Evolutionary conservation across 2,888 invertebrate genomes (phyloP), one percentile per base, ranked within the genome.

Genomic region (Dynastes maya): DNA sequence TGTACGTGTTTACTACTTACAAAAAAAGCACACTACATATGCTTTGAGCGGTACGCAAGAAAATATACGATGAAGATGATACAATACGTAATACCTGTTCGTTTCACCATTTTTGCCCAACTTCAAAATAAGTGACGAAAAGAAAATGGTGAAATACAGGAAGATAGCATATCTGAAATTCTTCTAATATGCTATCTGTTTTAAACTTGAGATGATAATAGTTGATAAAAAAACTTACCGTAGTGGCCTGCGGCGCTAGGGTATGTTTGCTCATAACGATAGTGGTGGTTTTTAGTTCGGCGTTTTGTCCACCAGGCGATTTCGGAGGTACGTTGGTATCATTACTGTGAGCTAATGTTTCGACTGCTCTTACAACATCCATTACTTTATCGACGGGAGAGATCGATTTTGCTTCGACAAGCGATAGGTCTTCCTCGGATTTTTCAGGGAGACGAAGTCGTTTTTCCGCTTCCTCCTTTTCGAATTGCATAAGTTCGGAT

Each of bases 221-320:
- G 22, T 8, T 22, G 22, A 22, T 22, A 68, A 0, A 58, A 32
- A 51, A 37, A 91, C 92, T 91, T 88, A 92, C 92, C 88, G 91
- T 90, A 80, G 89, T 88, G 83, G 89, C 91, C 89, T 94, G 94
- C 86, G 94, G 92, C 85, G 95, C 96, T 84, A 96, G 90, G 78
- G 96, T 96, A 89, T 97, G 97, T 88, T 97, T 97, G 88, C 96
- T 96, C 96, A 97, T 97, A 78, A 97, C 96, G 84, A 97, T 95
- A 11, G 97, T 97, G 82, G 97, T 97, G 78, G 96, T 97, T 91
- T 97, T 97, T 83, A 89, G 83, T 83, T 89, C 90, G 55, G 89
- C 88, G 83, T 89, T 90, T 32, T 91, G 90, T 79, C 91, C 91
- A 74, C 91, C 91, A 0, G 96, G 96, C 77, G 96, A 96, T 84